phyloP scores from a whole-genome alignment of 2,888 invertebrate genomes.

The Apomyelois bistriatella region DNA sequence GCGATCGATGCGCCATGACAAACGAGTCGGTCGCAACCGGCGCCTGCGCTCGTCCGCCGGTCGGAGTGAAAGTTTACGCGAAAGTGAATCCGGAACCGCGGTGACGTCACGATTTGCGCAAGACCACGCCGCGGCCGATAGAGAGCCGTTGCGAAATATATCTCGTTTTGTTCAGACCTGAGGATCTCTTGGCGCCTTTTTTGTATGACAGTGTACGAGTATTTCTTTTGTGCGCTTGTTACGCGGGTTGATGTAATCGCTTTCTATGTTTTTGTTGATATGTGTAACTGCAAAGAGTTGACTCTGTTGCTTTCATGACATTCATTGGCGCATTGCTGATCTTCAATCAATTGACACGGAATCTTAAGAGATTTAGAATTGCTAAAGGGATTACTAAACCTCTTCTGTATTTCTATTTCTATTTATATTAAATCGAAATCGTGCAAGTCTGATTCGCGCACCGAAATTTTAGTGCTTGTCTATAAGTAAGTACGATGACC shows the following conservation, averaged over 20 bases:
- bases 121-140: conserved; percentile 49
- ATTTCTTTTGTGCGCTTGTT: conserved; percentile 1
- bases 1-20: conserved; percentile 14
- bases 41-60: conserved; percentile 43
- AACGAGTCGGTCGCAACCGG: conserved; percentile 29
- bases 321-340: too few species aligned
- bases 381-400: too few species aligned
- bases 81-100: conserved; percentile 76
- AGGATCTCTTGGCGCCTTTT: conserved; percentile 19
- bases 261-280: conserved; percentile 2
- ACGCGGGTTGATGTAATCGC: conserved; percentile 3
- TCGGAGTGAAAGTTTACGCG: conserved; percentile 79
- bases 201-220: background rate
- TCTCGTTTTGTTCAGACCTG: conserved; percentile 23
- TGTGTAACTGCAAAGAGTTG: background rate
- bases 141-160: conserved; percentile 62
- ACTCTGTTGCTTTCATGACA: too few species aligned
- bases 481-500: too few species aligned
- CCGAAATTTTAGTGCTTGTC: too few species aligned
- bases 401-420: too few species aligned
- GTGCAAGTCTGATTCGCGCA: too few species aligned
- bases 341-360: too few species aligned
- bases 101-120: conserved; percentile 77
- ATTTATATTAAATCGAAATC: too few species aligned
- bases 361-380: too few species aligned